Percentiles rank a stretch among this genome's conserved stretches.
These are phyloP conservation scores for Timandra comae DNA, from an alignment of 2,888 invertebrate genomes.

Conservation along the genomic window DNA sequence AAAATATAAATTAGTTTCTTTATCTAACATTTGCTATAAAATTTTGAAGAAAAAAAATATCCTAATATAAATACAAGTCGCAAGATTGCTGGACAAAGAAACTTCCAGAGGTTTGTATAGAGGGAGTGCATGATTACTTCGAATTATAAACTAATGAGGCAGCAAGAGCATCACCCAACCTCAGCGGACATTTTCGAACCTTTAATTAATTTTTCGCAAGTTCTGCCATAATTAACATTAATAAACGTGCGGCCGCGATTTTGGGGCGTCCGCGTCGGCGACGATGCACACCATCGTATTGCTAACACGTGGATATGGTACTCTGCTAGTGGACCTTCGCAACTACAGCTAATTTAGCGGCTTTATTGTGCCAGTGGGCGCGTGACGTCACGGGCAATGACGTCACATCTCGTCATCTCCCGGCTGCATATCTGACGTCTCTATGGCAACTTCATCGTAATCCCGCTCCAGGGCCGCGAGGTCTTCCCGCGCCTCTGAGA, in stretches of 20 bases:
- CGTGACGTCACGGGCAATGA: constrained; percentile 3
- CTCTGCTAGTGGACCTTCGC: too few species aligned
- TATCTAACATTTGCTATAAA: constrained; percentile 51
- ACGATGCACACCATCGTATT: constrained; percentile 33
- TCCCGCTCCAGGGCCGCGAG: constrained; percentile 84
- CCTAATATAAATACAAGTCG: constrained; percentile 32
- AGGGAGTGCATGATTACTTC: constrained; percentile 24
- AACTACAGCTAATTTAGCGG: not conserved
- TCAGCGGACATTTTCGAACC: constrained; percentile 71
- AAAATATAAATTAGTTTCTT: constrained; percentile 31
- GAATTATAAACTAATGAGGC: constrained; percentile 14
- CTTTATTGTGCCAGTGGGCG: not conserved
- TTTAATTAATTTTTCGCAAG: constrained; percentile 58
- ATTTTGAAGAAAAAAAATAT: constrained; percentile 36
- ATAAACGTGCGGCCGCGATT: constrained; percentile 62
- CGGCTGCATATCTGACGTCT: constrained; percentile 65
- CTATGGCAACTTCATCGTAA: constrained; percentile 85
- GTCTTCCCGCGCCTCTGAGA: constrained; percentile 88
- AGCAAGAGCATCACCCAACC: constrained; percentile 47
- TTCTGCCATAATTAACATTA: constrained; percentile 70
- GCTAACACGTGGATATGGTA: too few species aligned
- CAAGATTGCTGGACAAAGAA: constrained; percentile 54
- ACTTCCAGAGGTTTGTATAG: constrained; percentile 15
- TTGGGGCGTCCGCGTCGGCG: constrained; percentile 62
- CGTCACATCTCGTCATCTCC: constrained; percentile 61